Conservation (phyloP, 2,888 invertebrate genomes). For the Conistra vaccinii region DNA sequence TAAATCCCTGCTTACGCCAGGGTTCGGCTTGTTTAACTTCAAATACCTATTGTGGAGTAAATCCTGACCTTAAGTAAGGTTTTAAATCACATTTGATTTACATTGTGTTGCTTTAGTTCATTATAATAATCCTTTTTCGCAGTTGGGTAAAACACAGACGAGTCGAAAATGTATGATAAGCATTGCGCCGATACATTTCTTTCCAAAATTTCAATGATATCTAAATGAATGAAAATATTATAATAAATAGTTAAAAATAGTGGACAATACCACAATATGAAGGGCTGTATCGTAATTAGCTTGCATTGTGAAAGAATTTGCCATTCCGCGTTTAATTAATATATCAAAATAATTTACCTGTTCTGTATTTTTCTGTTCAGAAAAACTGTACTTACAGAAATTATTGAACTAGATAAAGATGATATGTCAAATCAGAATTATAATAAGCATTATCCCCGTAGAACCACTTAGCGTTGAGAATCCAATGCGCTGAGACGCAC, state of each 20-base stretch:
- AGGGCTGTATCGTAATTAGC: not conserved
- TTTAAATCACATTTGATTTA: not conserved
- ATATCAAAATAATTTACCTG: not conserved
- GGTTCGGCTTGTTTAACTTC: not conserved
- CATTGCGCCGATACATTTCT: not conserved
- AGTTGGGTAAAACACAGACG: not conserved
- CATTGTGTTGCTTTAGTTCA: not conserved
- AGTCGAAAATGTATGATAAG: not conserved
- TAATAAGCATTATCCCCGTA: not conserved
- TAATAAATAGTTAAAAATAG: not conserved
- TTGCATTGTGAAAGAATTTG: not conserved
- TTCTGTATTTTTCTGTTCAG: not conserved
- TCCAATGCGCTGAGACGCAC: too few relatives aligned
- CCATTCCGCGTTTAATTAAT: not conserved
- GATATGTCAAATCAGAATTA: not conserved
- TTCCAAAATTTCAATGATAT: not conserved
- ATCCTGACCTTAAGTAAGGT: not conserved
- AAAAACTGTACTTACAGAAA: not conserved
- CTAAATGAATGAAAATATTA: not conserved
- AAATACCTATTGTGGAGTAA: constrained; percentile 10
- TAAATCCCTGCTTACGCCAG: constrained; percentile 7
- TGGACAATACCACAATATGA: not conserved
- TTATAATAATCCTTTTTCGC: not conserved
- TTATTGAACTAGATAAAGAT: not conserved
- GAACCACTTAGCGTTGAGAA: too few relatives aligned